Conservation (phyloP, 2,797 vertebrate genomes). For the Ctenopoma kingsleyae region DNA sequence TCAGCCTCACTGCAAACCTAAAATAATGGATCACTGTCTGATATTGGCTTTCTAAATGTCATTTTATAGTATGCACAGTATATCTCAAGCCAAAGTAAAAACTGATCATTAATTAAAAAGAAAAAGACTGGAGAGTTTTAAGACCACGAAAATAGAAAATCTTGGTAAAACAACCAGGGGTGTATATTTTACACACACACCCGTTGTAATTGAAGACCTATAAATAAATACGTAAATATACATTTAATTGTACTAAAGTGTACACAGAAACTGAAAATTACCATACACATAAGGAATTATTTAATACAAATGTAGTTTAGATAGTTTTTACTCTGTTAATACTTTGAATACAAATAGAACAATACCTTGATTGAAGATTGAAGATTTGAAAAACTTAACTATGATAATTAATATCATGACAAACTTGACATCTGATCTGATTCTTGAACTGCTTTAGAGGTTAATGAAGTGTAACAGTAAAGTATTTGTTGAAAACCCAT, state of each 20-base stretch:
- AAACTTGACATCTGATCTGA: not conserved
- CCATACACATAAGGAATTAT: not conserved
- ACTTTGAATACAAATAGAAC: too few relatives aligned
- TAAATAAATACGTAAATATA: constrained; percentile 14
- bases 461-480: constrained; percentile 1
- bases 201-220: not conserved
- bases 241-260: not conserved
- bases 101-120: not conserved
- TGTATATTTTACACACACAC: not conserved
- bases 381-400: not conserved
- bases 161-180: not conserved
- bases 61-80: not conserved
- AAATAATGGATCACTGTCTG: not conserved
- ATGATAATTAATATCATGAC: not conserved
- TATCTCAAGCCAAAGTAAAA: constrained; percentile 4
- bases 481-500: constrained; percentile 21
- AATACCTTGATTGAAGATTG: too few relatives aligned
- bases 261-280: constrained; percentile 8
- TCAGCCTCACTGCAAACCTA: not conserved
- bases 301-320: constrained; percentile 27
- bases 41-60: not conserved
- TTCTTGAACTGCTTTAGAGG: not conserved
- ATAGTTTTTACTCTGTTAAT: too few relatives aligned
- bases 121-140: constrained; percentile 36
- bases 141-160: constrained; percentile 25